A percentile compares a stretch with the other conserved stretches of the same genome.
These are phyloP conservation scores for Ochotona princeps DNA, from an alignment of 2,113 vertebrate species.

Conservation along the genomic window DNA sequence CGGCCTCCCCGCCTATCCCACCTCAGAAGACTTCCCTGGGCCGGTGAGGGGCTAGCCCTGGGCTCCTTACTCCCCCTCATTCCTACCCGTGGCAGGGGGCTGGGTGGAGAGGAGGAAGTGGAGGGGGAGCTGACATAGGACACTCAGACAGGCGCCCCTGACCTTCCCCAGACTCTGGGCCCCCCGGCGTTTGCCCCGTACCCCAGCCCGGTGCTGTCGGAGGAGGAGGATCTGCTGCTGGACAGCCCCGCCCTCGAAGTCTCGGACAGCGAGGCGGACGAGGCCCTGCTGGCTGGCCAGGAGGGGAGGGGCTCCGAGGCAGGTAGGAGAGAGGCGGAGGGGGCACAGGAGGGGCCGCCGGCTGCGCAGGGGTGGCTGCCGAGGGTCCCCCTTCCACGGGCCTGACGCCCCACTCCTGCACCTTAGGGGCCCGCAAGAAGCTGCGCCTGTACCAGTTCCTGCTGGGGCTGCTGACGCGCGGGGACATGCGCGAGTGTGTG, in stretches of 20 bases:
- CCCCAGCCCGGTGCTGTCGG: slow-evolving; percentile 76
- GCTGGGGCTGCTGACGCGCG: slow-evolving; percentile 83
- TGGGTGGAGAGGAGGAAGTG: not conserved
- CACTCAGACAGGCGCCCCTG: not conserved
- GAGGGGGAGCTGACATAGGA: not conserved
- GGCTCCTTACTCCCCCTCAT: too few relatives aligned
- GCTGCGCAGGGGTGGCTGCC: too few relatives aligned
- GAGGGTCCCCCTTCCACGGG: too few relatives aligned
- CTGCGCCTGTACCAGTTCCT: slow-evolving; percentile 87
- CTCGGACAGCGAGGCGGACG: slow-evolving; percentile 84
- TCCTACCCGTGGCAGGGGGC: too few relatives aligned
- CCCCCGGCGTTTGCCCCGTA: slow-evolving; percentile 33
- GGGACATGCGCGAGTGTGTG: slow-evolving; percentile 87
- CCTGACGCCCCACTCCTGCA: too few relatives aligned
- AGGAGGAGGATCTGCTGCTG: slow-evolving; percentile 78
- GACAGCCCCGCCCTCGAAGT: slow-evolving; percentile 82
- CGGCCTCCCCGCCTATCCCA: not conserved
- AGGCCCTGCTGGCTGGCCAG: slow-evolving; percentile 57
- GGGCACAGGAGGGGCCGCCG: not conserved
- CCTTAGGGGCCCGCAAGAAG: slow-evolving; percentile 83
- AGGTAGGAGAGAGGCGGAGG: slow-evolving; percentile 72
- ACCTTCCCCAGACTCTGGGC: slow-evolving; percentile 70
- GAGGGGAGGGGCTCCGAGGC: slow-evolving; percentile 68
- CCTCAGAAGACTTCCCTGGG: slow-evolving; percentile 69
- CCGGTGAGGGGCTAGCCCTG: slow-evolving; percentile 76